Percentiles rank a stretch among this genome's conserved stretches.
Evolutionary conservation across 2,797 vertebrate species (phyloP).

Genomic region (Sebastes hubbsi): DNA sequence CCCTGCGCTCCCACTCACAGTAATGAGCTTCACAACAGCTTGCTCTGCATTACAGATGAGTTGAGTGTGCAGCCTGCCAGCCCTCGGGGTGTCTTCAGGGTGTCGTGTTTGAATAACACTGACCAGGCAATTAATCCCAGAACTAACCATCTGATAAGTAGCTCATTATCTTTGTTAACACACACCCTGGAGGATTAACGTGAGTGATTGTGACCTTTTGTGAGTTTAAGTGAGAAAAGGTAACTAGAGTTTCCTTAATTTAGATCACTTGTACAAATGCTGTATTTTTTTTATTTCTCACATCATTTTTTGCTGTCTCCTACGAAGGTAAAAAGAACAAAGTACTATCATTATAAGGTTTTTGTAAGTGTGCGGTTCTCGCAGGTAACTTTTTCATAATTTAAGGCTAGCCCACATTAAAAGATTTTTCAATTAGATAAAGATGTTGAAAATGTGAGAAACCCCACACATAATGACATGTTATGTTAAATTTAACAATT

Average conservation of each 20-base stretch:
- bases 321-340: not conserved
- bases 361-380: not conserved
- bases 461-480: no score
- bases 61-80: conserved; percentile 33
- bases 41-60: conserved; percentile 66
- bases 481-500: no score
- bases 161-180: conserved; percentile 70
- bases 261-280: not conserved
- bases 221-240: conserved; percentile 22
- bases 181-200: conserved; percentile 27
- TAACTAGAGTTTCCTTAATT: not conserved
- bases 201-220: conserved; percentile 8
- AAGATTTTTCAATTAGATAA: no score
- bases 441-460: no score
- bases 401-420: no score
- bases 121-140: conserved; percentile 70
- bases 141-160: conserved; percentile 68
- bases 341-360: not conserved
- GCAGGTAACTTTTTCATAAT: not conserved
- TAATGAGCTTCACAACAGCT: conserved; percentile 71
- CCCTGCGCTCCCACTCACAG: conserved; percentile 42
- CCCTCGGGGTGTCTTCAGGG: conserved; percentile 63
- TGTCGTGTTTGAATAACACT: conserved; percentile 68
- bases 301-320: not conserved
- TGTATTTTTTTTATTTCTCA: not conserved